phyloP scores from a whole-genome alignment of 2,797 vertebrate genomes.

The Melanotaenia trifasciata region DNA sequence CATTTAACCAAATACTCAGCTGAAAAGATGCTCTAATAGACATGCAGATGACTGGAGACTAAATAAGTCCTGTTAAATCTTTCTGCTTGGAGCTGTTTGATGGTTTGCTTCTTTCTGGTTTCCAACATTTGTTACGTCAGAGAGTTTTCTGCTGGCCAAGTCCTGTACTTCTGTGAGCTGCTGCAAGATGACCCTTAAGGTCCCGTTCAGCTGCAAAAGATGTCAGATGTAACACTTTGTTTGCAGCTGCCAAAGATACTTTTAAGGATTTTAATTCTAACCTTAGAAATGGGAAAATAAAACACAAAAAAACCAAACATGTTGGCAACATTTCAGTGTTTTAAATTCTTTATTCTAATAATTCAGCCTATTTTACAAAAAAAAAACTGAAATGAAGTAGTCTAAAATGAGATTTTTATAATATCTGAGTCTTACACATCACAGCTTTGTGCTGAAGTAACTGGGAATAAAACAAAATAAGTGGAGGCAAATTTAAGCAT shows the following conservation, averaged over 20 bases:
- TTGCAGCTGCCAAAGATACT: background rate
- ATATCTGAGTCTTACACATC: conserved; percentile 52
- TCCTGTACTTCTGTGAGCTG: conserved; percentile 17
- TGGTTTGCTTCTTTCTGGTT: conserved; percentile 9
- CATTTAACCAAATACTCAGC: conserved; percentile 35
- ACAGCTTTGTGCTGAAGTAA: conserved; percentile 57
- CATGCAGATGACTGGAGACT: background rate
- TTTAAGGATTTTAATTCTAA: background rate
- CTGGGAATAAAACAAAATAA: conserved; percentile 30
- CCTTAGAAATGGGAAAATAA: background rate
- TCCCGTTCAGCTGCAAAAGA: conserved; percentile 1
- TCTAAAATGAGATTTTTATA: conserved; percentile 40
- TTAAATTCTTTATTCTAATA: conserved; percentile 66
- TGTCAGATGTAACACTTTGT: conserved; percentile 15
- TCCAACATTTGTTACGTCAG: conserved; percentile 29
- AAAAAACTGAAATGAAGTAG: conserved; percentile 53
- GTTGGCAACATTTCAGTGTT: conserved; percentile 12
- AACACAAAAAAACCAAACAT: background rate
- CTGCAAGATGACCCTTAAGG: conserved; percentile 47
- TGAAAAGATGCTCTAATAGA: conserved; percentile 18
- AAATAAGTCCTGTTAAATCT: conserved; percentile 5
- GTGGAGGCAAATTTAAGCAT: conserved; percentile 37
- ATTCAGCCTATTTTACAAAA: conserved; percentile 66
- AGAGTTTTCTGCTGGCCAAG: conserved; percentile 46
- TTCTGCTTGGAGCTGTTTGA: conserved; percentile 7